A percentile compares a stretch with the other conserved stretches of the same genome.
Evolutionary conservation across 2,113 vertebrate species (phyloP).

Genomic region (Datnioides undecimradiatus): DNA sequence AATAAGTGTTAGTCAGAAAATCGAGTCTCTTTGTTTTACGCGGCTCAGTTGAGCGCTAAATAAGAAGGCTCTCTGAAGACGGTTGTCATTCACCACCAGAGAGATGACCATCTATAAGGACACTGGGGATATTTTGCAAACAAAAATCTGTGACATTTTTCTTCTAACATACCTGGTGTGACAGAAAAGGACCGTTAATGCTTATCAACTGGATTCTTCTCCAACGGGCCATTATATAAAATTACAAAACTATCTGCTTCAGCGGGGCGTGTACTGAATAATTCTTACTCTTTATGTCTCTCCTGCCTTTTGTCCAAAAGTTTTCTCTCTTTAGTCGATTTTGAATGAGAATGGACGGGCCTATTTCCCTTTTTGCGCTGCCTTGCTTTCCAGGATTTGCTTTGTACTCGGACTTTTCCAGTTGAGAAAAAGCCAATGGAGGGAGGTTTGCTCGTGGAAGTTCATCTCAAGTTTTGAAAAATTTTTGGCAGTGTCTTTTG

Average conservation of each 20-base stretch:
- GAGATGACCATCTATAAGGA: slow-evolving; percentile 28
- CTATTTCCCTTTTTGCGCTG: slow-evolving; percentile 67
- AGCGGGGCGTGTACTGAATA: slow-evolving; percentile 90
- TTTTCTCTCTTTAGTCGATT: slow-evolving; percentile 79
- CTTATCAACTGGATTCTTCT: slow-evolving; percentile 84
- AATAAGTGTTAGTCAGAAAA: slow-evolving; percentile 8
- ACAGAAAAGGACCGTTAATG: slow-evolving; percentile 82
- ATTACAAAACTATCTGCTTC: slow-evolving; percentile 91
- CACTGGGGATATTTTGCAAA: slow-evolving; percentile 49
- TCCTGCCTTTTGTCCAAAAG: slow-evolving; percentile 87
- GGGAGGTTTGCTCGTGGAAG: slow-evolving; percentile 81
- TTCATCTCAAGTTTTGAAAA: slow-evolving; percentile 93
- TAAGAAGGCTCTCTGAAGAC: neutral
- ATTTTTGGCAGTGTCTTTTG: slow-evolving; percentile 58
- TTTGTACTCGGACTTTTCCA: slow-evolving; percentile 85
- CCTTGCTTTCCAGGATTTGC: slow-evolving; percentile 82
- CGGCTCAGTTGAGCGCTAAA: slow-evolving; percentile 40
- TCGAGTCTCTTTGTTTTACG: neutral
- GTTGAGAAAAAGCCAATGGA: slow-evolving; percentile 85
- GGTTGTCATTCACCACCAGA: slow-evolving; percentile 30
- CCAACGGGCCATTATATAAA: slow-evolving; percentile 86
- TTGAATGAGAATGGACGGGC: slow-evolving; percentile 88
- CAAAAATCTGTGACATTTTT: slow-evolving; percentile 63
- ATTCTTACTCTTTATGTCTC: slow-evolving; percentile 90
- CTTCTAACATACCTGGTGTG: slow-evolving; percentile 60